These are phyloP conservation scores for Dryocosmus kuriphilus DNA, from an alignment of 2,888 invertebrate species.

Conservation along the genomic window DNA sequence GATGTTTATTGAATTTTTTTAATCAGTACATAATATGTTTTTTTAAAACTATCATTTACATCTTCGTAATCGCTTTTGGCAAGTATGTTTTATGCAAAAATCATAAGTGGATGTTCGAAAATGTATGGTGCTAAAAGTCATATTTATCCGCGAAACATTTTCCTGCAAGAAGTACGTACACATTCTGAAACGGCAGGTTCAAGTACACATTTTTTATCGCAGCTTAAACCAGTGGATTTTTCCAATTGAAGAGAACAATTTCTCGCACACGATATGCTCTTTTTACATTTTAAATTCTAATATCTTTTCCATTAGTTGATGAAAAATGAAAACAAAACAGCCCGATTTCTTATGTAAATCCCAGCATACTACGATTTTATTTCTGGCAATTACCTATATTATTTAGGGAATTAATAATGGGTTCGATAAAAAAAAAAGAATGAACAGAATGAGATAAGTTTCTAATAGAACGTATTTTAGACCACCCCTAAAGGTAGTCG, in stretches of 20 bases:
- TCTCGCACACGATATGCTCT: neutral
- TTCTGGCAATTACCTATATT: too few species aligned
- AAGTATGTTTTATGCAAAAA: neutral
- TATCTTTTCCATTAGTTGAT: neutral
- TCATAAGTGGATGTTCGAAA: neutral
- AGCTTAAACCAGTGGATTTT: neutral
- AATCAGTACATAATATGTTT: too few species aligned
- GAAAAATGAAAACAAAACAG: neutral
- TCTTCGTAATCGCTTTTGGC: too few species aligned
- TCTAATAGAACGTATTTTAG: too few species aligned
- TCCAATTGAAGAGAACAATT: neutral
- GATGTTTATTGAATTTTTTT: too few species aligned
- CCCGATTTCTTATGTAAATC: too few species aligned
- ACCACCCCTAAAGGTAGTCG: too few species aligned
- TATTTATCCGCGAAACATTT: conserved; percentile 21
- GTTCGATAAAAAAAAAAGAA: too few species aligned
- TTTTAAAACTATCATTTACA: too few species aligned
- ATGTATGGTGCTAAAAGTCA: neutral
- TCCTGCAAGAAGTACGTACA: neutral
- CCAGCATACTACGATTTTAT: too few species aligned
- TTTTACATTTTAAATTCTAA: neutral
- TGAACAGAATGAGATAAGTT: too few species aligned
- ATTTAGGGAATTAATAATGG: too few species aligned
- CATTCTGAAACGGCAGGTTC: conserved; percentile 11
- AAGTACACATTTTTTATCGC: conserved; percentile 23